These are phyloP conservation scores for Charadrius vociferus DNA, from an alignment of 2,113 vertebrate genomes.

Conservation along the genomic window DNA sequence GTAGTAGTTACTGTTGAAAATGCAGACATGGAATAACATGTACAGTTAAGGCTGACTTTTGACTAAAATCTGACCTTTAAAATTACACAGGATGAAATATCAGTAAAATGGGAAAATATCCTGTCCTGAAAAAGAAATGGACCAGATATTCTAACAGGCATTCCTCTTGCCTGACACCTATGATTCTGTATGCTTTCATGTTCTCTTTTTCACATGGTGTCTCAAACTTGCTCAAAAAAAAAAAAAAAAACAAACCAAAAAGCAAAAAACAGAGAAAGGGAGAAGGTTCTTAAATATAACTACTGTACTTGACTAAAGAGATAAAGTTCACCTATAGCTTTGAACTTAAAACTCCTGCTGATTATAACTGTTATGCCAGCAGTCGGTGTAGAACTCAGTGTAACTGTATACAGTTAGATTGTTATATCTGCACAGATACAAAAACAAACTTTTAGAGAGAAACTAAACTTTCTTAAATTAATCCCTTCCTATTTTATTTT, in stretches of 20 bases:
- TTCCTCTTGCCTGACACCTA: background rate
- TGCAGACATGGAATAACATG: background rate
- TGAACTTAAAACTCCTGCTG: background rate
- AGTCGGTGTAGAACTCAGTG: background rate
- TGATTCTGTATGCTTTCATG: background rate
- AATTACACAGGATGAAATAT: background rate
- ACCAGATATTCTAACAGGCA: background rate
- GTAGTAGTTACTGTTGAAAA: background rate
- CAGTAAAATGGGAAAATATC: background rate
- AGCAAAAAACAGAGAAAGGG: rapidly evolving
- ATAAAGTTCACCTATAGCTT: background rate
- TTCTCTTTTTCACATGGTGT: background rate
- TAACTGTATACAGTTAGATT: background rate
- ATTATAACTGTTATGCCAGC: background rate
- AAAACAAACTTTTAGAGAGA: background rate
- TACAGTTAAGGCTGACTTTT: background rate
- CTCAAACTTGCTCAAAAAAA: background rate
- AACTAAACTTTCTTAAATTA: background rate
- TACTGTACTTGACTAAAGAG: background rate
- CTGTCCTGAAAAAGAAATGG: background rate
- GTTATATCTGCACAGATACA: background rate
- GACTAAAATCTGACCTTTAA: background rate
- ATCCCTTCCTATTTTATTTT: background rate
- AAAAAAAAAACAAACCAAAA: too few species aligned
- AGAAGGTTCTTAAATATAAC: background rate